These are phyloP conservation scores for Gastracanthus pulcherrimus DNA, from an alignment of 2,888 invertebrate species.

Conservation along the genomic window DNA sequence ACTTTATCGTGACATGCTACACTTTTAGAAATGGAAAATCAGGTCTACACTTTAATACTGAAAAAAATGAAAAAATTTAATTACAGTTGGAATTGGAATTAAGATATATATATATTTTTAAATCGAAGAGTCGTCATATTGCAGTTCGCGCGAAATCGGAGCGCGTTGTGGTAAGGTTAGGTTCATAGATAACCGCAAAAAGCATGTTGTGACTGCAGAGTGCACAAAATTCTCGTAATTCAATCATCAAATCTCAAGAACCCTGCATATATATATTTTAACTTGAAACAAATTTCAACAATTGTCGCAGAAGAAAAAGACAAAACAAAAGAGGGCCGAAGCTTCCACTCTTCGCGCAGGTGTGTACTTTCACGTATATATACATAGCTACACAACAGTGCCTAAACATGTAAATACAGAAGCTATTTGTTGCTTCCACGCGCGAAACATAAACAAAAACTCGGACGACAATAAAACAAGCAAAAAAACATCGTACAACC, in stretches of 20 bases:
- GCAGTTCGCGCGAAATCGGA: not conserved
- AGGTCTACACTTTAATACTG: too few species aligned
- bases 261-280: not conserved
- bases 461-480: too few species aligned
- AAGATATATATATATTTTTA: not conserved
- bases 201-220: not conserved
- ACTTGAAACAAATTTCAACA: not conserved
- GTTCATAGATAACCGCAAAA: not conserved
- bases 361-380: not conserved
- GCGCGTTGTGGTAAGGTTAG: constrained; percentile 7
- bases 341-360: not conserved
- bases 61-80: not conserved
- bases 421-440: constrained; percentile 20
- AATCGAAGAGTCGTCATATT: not conserved
- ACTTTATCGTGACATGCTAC: too few species aligned
- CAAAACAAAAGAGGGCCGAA: not conserved
- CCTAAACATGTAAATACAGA: not conserved
- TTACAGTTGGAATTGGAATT: not conserved
- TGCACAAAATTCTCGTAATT: not conserved
- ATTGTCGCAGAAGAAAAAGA: too few species aligned
- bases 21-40: too few species aligned
- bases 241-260: not conserved
- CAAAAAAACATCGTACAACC: constrained; percentile 18
- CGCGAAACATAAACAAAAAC: not conserved
- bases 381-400: too few species aligned